phyloP scores from a whole-genome alignment of 2,113 vertebrate species.

The Microtus richardsoni region DNA sequence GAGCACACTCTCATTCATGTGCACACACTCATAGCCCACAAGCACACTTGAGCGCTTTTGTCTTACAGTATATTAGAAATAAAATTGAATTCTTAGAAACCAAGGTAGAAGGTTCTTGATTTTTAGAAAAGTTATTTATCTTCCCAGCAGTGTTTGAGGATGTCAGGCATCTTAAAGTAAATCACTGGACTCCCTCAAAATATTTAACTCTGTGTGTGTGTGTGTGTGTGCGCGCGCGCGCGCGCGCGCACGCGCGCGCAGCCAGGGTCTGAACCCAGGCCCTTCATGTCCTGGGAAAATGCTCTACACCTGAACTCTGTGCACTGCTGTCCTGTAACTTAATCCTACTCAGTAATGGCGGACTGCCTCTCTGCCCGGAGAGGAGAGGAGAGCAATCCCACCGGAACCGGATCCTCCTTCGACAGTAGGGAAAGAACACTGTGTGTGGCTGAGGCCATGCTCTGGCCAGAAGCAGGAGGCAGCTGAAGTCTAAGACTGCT shows the following conservation, averaged over 20 bases:
- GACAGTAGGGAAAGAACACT: neutral
- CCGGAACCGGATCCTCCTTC: neutral
- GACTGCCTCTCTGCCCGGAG: neutral
- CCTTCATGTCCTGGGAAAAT: neutral
- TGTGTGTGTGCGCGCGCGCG: too few species aligned
- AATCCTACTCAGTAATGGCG: neutral
- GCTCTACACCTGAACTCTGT: neutral
- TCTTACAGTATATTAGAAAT: neutral
- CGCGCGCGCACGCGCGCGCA: too few species aligned
- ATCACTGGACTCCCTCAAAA: too few species aligned
- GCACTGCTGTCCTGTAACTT: neutral
- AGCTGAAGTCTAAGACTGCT: neutral
- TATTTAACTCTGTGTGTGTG: too few species aligned
- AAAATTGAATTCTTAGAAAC: neutral
- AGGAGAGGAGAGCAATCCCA: neutral
- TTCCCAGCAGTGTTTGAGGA: too few species aligned
- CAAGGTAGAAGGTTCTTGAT: neutral
- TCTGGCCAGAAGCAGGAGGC: neutral
- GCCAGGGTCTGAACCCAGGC: neutral
- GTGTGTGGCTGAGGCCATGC: neutral
- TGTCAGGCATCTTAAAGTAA: too few species aligned
- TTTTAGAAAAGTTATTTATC: too few species aligned
- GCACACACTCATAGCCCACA: neutral
- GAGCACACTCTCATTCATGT: neutral
- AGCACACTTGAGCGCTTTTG: neutral